Evolutionary conservation across 30 jellyfish, hydroid and myxozoan species (phyloP).

Genomic region (Turritopsis rubra): DNA sequence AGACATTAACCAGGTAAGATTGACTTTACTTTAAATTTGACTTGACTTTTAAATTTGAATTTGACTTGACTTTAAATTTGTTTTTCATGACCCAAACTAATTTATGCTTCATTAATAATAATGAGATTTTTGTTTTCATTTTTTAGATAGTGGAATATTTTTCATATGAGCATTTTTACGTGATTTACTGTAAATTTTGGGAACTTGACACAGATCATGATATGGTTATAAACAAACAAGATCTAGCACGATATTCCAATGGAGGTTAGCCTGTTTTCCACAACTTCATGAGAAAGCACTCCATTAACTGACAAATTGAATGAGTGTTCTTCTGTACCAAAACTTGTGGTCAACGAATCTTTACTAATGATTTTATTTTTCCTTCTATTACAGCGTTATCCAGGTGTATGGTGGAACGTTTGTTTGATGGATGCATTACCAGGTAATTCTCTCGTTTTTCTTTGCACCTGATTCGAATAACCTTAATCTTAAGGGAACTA

Average conservation of each 20-base stretch:
- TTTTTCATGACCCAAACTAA: not conserved
- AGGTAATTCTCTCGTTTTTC: constrained; percentile 44
- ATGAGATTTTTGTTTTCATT: too few relatives aligned
- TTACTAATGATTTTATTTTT: not conserved
- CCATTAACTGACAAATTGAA: too few relatives aligned
- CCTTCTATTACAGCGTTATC: constrained; percentile 51
- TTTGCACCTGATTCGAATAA: too few relatives aligned
- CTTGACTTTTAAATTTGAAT: too few relatives aligned
- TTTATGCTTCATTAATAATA: not conserved
- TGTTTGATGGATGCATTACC: constrained; percentile 77
- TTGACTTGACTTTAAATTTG: not conserved
- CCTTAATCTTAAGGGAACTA: too few relatives aligned
- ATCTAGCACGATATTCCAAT: constrained; percentile 67
- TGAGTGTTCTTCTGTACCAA: too few relatives aligned
- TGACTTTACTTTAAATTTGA: too few relatives aligned
- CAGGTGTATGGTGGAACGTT: constrained; percentile 49
- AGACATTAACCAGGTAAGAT: constrained; percentile 93
- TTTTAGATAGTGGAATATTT: constrained; percentile 69
- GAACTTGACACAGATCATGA: constrained; percentile 95
- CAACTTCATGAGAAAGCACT: not conserved
- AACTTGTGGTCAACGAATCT: not conserved
- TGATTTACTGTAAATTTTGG: constrained; percentile 91
- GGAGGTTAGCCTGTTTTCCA: constrained; percentile 76
- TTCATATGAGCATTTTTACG: constrained; percentile 92
- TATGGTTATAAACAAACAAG: constrained; percentile 63